These are phyloP conservation scores for Bolborhynchus lineola DNA, from an alignment of 2,113 vertebrate species.

Conservation along the genomic window DNA sequence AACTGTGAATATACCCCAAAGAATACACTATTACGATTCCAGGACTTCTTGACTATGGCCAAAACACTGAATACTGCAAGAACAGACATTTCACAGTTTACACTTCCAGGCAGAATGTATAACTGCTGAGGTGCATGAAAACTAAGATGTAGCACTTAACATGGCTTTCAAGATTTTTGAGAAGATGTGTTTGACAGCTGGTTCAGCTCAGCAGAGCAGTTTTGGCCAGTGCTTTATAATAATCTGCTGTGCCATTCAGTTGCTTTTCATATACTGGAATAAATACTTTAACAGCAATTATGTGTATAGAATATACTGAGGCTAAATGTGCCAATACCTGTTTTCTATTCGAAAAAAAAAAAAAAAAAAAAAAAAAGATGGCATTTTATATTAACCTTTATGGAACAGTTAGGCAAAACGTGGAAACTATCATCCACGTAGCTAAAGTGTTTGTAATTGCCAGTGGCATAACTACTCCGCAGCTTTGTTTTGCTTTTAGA, in stretches of 20 bases:
- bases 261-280: background rate
- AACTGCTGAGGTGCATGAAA: conserved; percentile 41
- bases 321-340: background rate
- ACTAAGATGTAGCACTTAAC: conserved; percentile 3
- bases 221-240: background rate
- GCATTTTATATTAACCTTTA: background rate
- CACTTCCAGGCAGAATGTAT: background rate
- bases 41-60: background rate
- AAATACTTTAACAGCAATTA: background rate
- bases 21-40: conserved; percentile 4
- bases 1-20: conserved; percentile 21
- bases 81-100: background rate
- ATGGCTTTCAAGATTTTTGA: background rate
- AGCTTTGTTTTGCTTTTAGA: too few relatives aligned
- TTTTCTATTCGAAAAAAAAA: background rate
- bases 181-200: background rate
- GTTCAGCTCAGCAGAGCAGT: background rate
- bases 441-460: background rate
- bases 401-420: background rate
- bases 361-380: background rate
- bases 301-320: background rate
- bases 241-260: background rate
- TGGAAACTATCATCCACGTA: background rate
- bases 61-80: background rate
- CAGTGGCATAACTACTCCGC: background rate